Percentiles rank a stretch among this genome's conserved stretches.
Conservation (phyloP, 2,888 invertebrate species). For the Trissonchulus latispiculum region DNA sequence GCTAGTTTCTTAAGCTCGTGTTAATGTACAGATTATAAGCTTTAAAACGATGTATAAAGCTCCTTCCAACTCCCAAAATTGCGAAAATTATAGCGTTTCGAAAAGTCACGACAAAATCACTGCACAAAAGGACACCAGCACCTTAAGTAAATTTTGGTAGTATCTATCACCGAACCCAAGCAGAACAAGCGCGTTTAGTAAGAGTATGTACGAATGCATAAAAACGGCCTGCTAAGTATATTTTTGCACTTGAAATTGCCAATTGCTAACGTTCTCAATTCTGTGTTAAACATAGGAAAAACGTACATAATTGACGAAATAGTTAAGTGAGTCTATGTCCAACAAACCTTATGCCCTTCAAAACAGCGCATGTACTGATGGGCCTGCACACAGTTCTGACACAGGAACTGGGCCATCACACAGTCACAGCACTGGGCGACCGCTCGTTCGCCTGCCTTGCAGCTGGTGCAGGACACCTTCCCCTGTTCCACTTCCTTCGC, state of each 20-base stretch:
- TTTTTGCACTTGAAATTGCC: background rate
- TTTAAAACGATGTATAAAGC: no score
- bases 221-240: background rate
- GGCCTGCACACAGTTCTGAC: conserved; percentile 84
- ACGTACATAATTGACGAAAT: no score
- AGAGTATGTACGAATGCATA: background rate
- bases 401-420: conserved; percentile 81
- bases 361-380: conserved; percentile 95
- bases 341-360: conserved; percentile 63
- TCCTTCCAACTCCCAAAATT: no score
- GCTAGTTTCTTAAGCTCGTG: no score
- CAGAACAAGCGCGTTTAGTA: background rate
- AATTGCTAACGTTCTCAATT: background rate
- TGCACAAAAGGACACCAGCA: no score
- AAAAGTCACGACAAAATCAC: no score
- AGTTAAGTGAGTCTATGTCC: background rate
- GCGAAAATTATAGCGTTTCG: no score
- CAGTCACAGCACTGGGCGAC: conserved; percentile 88
- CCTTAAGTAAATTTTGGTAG: no score
- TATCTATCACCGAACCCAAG: no score
- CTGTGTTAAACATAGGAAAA: background rate
- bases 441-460: conserved; percentile 86
- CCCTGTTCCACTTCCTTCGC: conserved; percentile 57
- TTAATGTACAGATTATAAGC: no score
- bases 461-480: conserved; percentile 71